Base-by-base conservation (phyloP, 2,888 invertebrate species). In the Lepidochitona cinerea region DNA sequence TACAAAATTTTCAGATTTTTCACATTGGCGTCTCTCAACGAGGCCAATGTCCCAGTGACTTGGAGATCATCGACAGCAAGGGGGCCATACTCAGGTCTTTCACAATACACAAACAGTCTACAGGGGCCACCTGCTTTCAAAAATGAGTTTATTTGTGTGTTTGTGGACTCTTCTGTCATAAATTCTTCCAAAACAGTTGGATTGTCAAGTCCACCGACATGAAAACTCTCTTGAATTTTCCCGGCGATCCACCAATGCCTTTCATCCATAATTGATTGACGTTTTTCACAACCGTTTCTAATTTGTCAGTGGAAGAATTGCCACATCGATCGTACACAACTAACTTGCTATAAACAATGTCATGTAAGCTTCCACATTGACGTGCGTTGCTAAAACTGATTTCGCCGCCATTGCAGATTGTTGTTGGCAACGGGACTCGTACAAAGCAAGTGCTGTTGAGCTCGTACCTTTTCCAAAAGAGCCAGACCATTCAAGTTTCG, bases 181-280 rank as follows among this genome's bases (percentile, higher is more conserved):
- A 89, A 89, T 79, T 89, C 88, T 77, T 90, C 90, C 65, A 90
- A 74, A 66, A 88, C 71, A 37, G 88, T 86, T 4, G 89, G 88
- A 74, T 88, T 88, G 77, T 87, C 89, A 81, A 83, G 86, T 52
- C 87, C 88, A 23, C 88, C 87, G 68, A 90, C 87, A 77, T 87
- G 86, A 76, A 90, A 90, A 71, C 88, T 90, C 77, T 90, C 90
- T 79, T 90, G 89, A 76, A 90, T 89, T 82, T 89, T 89, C 6
- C 88, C 85, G 54, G 90, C 89, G 36, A 90, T 89, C 90, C 90
- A 90, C 90, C 90, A 90, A 80, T 90, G 90, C 74, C 90, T 79
- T 83, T 90, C 90, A 87, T 90, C 90, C 90, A 90, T 90, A 36
- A 52, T 83, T 71, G n/a, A 53, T 26, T 59, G 59, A 59, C 4